A percentile compares a stretch with the other conserved stretches of the same genome.
phyloP scores from a whole-genome alignment of 2,888 invertebrate species.

The Limnephilus auricula region DNA sequence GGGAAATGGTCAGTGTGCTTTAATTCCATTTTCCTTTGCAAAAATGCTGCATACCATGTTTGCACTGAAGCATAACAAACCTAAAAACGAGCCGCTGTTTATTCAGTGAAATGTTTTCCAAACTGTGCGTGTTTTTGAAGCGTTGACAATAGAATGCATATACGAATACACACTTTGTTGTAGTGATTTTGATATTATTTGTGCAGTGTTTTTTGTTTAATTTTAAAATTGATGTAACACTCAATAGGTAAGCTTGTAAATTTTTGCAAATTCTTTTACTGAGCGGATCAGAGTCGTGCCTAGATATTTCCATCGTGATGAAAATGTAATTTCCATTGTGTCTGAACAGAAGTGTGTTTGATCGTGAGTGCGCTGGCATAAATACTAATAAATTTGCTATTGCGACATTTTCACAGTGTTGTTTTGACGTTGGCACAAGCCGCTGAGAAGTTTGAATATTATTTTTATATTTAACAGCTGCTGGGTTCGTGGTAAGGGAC shows the following conservation, averaged over 20 bases:
- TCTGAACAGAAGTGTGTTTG: slow-evolving; percentile 25
- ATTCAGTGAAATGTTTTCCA: neutral
- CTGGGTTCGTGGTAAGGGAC: neutral
- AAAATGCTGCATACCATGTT: neutral
- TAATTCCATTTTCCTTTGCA: neutral
- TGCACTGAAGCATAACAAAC: neutral
- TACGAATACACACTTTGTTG: neutral
- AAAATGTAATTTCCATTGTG: slow-evolving; percentile 29
- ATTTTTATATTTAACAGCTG: slow-evolving; percentile 39
- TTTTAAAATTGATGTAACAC: neutral
- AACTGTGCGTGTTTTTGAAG: neutral
- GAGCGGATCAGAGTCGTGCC: neutral
- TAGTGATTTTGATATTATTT: neutral
- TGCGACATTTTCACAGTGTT: slow-evolving; percentile 7
- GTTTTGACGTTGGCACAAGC: neutral
- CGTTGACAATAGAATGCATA: neutral
- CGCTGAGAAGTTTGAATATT: slow-evolving; percentile 16
- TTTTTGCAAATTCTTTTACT: neutral
- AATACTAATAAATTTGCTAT: neutral
- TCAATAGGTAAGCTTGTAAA: neutral
- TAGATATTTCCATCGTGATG: slow-evolving; percentile 14
- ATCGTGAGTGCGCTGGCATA: slow-evolving; percentile 30
- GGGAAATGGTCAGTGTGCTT: slow-evolving; percentile 25
- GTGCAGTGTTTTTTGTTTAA: neutral
- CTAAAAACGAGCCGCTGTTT: neutral